Evolutionary conservation across 2,888 invertebrate genomes (phyloP).

Genomic region (Caenorhabditis sp.): DNA sequence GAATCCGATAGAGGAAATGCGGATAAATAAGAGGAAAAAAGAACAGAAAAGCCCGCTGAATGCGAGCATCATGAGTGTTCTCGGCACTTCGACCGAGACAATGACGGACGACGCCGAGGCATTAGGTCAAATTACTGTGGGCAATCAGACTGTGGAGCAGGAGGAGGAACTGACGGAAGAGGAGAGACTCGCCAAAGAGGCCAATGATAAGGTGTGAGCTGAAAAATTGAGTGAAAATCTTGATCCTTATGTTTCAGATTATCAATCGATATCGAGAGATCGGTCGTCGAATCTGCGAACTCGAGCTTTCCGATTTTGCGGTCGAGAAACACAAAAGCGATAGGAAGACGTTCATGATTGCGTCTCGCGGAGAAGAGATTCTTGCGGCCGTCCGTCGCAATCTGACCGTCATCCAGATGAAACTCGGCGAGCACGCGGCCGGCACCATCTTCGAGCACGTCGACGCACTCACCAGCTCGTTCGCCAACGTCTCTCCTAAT

Average conservation of each 20-base stretch:
- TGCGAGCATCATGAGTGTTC: no score
- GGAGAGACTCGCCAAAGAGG: not conserved
- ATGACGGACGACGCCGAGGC: no score
- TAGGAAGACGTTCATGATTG: not conserved
- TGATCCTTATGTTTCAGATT: not conserved
- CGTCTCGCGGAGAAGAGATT: slow-evolving; percentile 15
- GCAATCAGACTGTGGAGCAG: not conserved
- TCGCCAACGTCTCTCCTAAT: not conserved
- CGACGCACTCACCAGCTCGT: slow-evolving; percentile 7
- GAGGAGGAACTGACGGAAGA: not conserved
- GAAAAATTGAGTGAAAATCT: not conserved
- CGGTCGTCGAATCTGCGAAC: slow-evolving; percentile 24
- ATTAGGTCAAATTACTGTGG: no score
- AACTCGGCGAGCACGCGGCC: slow-evolving; percentile 15
- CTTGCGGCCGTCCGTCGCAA: slow-evolving; percentile 8
- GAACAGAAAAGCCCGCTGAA: not conserved
- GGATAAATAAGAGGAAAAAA: not conserved
- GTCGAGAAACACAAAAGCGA: not conserved
- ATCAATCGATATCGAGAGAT: slow-evolving; percentile 1
- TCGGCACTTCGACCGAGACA: no score
- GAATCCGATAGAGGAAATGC: not conserved
- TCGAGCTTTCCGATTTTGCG: slow-evolving; percentile 8
- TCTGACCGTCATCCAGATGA: slow-evolving; percentile 3
- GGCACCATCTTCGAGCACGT: slow-evolving; percentile 34
- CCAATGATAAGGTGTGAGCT: not conserved